phyloP scores from a whole-genome alignment of 2,888 invertebrate genomes.

The Drosophila monieri region DNA sequence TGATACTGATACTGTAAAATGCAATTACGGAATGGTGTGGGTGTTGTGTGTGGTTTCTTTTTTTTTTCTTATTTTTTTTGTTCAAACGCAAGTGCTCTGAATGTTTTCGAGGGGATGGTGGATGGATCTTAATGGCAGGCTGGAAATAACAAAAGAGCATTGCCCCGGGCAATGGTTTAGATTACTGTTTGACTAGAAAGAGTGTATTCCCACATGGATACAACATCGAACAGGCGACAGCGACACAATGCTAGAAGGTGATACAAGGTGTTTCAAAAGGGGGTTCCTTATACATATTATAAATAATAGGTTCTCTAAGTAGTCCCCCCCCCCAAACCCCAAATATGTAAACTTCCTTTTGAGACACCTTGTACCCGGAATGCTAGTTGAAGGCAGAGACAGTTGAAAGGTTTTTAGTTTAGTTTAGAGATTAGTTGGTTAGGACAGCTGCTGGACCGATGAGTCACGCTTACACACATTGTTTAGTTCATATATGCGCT shows the following conservation, averaged over 20 bases:
- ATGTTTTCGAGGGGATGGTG: slow-evolving; percentile 30
- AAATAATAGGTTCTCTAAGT: no score
- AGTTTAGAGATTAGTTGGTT: slow-evolving; percentile 14
- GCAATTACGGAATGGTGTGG: slow-evolving; percentile 48
- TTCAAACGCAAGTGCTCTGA: slow-evolving; percentile 31
- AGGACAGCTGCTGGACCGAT: slow-evolving; percentile 7
- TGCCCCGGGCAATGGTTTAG: slow-evolving; percentile 46
- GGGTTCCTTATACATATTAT: neutral
- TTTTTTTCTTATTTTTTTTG: slow-evolving; percentile 41
- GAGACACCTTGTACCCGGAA: neutral
- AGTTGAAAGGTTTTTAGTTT: slow-evolving; percentile 13
- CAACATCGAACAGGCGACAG: slow-evolving; percentile 41
- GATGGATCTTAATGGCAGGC: slow-evolving; percentile 44
- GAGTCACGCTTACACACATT: slow-evolving; percentile 27
- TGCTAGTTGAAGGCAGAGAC: slow-evolving; percentile 30
- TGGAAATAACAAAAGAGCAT: slow-evolving; percentile 55
- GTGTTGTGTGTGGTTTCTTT: slow-evolving; percentile 22
- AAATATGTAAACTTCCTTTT: neutral
- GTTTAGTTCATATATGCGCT: slow-evolving; percentile 3
- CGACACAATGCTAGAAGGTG: slow-evolving; percentile 16
- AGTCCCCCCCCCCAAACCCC: no score
- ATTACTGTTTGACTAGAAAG: slow-evolving; percentile 24
- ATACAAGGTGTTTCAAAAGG: slow-evolving; percentile 3
- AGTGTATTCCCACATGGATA: slow-evolving; percentile 26
- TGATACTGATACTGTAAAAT: slow-evolving; percentile 66